These are phyloP conservation scores for Amphipyra berbera DNA, from an alignment of 2,888 invertebrate species.

Conservation along the genomic window DNA sequence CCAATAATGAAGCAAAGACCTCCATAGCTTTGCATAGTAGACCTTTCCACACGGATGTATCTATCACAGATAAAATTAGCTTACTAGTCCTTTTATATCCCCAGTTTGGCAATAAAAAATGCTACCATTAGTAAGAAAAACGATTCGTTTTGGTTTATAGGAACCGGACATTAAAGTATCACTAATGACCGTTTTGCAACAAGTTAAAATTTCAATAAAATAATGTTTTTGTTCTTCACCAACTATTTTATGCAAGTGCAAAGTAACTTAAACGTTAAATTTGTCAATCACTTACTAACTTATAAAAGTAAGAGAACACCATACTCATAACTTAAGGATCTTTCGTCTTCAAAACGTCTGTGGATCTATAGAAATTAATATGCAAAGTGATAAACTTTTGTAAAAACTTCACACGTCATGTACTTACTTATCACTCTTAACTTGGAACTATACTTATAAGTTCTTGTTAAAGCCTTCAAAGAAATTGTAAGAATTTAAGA, in stretches of 20 bases:
- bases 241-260: conserved; percentile 3
- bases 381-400: conserved; percentile 40
- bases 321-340: not conserved
- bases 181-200: too few species aligned
- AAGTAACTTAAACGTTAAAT: not conserved
- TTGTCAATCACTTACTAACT: conserved; percentile 25
- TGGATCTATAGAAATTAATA: conserved; percentile 23
- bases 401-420: conserved; percentile 28
- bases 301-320: conserved; percentile 14
- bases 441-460: conserved; percentile 13
- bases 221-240: not conserved
- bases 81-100: too few species aligned
- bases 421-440: conserved; percentile 4
- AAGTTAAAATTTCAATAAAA: not conserved
- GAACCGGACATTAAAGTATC: too few species aligned
- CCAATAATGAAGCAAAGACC: too few species aligned
- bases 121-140: too few species aligned
- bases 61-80: too few species aligned
- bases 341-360: conserved; percentile 11
- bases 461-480: conserved; percentile 23
- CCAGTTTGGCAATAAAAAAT: too few species aligned
- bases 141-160: too few species aligned
- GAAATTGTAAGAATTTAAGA: not conserved
- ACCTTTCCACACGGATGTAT: too few species aligned
- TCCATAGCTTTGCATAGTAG: too few species aligned